Conservation (phyloP, 2,888 invertebrate species). For the Phanerotoma sp. region DNA sequence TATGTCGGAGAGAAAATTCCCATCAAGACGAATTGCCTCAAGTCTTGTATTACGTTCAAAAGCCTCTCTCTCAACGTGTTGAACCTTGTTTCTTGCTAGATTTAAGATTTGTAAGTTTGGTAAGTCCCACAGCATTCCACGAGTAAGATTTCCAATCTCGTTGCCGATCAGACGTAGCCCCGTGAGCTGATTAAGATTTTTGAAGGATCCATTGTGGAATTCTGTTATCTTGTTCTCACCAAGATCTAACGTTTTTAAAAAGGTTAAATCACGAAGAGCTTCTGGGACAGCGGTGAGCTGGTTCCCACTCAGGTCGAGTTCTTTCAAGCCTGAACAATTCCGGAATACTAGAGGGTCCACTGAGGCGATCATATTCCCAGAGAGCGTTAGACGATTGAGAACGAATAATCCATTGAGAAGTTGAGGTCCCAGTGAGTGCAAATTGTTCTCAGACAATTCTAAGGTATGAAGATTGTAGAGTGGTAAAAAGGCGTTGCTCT, state of each 20-base stretch:
- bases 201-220: constrained; percentile 82
- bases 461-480: constrained; percentile 87
- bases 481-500: constrained; percentile 84
- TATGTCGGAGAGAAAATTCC: constrained; percentile 84
- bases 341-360: constrained; percentile 81
- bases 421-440: constrained; percentile 78
- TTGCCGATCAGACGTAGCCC: constrained; percentile 88
- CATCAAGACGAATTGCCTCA: constrained; percentile 84
- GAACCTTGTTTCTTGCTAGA: constrained; percentile 86
- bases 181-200: constrained; percentile 82
- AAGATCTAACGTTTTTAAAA: constrained; percentile 85
- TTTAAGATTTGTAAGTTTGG: constrained; percentile 83
- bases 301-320: constrained; percentile 86
- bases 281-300: constrained; percentile 79
- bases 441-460: constrained; percentile 83
- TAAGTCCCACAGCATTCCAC: constrained; percentile 85
- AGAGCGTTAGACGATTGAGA: constrained; percentile 79
- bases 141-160: constrained; percentile 80
- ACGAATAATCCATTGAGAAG: constrained; percentile 83
- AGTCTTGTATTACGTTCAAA: constrained; percentile 80
- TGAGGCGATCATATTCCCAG: constrained; percentile 79
- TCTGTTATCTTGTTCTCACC: constrained; percentile 88
- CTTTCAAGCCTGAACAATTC: constrained; percentile 85
- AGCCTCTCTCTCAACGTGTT: constrained; percentile 79
- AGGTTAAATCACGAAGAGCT: constrained; percentile 77